Conservation (phyloP, 2,113 vertebrate species). For the Circaetus gallicus region DNA sequence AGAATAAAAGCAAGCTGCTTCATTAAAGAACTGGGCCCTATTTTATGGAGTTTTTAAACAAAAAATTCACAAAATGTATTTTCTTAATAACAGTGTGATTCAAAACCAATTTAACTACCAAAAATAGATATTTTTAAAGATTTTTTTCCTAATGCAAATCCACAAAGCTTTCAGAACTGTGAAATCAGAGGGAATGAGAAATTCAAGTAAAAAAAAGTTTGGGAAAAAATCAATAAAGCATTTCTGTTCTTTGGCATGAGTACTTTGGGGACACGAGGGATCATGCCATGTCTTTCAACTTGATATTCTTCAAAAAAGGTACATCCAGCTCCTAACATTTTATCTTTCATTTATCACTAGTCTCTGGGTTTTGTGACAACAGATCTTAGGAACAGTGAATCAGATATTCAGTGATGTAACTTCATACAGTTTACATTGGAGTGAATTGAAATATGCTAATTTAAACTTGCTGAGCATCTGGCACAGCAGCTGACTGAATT, state of each 20-base stretch:
- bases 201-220: not conserved
- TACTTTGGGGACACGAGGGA: not conserved
- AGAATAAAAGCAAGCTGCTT: not conserved
- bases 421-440: not conserved
- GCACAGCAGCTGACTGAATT: not conserved
- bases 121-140: not conserved
- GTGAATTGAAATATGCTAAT: not conserved
- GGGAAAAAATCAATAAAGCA: not conserved
- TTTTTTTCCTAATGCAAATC: not conserved
- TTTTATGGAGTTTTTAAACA: not conserved
- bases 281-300: not conserved
- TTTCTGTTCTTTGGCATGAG: not conserved
- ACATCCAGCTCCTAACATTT: not conserved
- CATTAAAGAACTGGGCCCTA: not conserved
- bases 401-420: not conserved
- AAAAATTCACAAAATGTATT: not conserved
- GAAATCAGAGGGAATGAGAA: not conserved
- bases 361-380: conserved; percentile 26
- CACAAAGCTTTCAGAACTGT: not conserved
- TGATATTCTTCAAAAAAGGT: not conserved
- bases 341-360: not conserved
- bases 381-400: not conserved
- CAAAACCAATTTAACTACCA: not conserved
- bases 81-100: not conserved
- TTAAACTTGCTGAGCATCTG: not conserved